Conservation (phyloP, 2,113 vertebrate genomes). For the Daboia siamensis region DNA sequence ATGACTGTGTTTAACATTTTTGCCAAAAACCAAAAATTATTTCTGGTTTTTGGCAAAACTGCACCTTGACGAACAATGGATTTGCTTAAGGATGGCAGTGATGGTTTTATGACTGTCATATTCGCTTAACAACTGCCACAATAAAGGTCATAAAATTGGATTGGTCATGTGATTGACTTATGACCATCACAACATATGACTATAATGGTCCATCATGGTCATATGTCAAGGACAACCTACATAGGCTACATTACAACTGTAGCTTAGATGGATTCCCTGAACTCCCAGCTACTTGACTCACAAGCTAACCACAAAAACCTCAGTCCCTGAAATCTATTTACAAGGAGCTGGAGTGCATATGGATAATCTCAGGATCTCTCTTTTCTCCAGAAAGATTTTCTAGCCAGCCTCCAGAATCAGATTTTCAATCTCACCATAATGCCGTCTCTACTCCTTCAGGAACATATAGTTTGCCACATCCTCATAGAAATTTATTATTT, state of each 20-base stretch:
- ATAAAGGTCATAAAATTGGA: not conserved
- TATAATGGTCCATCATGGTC: not conserved
- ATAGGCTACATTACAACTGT: not conserved
- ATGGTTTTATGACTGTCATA: not conserved
- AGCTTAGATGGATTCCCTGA: not conserved
- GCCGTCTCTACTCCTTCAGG: not conserved
- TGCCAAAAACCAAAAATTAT: not conserved
- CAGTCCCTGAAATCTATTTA: not conserved
- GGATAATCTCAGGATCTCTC: not conserved
- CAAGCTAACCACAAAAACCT: not conserved
- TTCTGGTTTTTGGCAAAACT: not conserved
- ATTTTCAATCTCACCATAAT: not conserved
- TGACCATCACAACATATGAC: not conserved
- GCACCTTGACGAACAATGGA: not conserved
- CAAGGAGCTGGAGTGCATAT: not conserved
- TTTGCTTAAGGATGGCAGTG: not conserved
- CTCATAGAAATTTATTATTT: not conserved
- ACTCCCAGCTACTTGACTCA: not conserved
- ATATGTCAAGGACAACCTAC: not conserved
- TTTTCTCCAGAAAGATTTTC: not conserved
- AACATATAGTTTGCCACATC: not conserved
- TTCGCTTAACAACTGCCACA: not conserved
- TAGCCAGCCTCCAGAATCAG: not conserved
- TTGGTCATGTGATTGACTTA: not conserved
- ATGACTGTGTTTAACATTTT: not conserved